Evolutionary conservation across 2,888 invertebrate genomes (phyloP), one percentile per base, ranked within the genome.

Genomic region (Caenorhabditis uteleia): DNA sequence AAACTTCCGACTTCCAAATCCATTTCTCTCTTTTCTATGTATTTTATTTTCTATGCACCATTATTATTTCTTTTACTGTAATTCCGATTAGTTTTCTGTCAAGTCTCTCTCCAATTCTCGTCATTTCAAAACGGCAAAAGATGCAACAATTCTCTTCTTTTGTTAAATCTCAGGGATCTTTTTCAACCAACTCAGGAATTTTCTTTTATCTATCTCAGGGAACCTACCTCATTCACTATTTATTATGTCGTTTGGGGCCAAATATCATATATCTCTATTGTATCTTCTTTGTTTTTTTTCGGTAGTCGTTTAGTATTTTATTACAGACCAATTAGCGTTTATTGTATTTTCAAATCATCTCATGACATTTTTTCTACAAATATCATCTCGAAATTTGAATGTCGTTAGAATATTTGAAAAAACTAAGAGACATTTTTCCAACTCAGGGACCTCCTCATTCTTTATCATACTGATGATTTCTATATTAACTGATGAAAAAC

Each of bases 191-290:
- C 70, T 70, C 70, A 70, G 70, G 70, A 59, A 66, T 56, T 48
- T 42, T 53, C 47, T 58, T 51, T n/a, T n/a, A n/a, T n/a, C n/a
- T 58, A 60, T 57, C 69, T 69, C 69, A 69, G 69, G 69, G 59
- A 68, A 61, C 60, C 39, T 49, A 61, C 60, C 59, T 59, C 59
- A 16, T 36, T 38, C 20, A 53, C 48, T 60, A 16, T n/a, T 14
- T 16, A 45, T 50, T 34, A 38, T 44, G 43, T 44, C 31, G 47
- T 48, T 53, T 48, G 48, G 53, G 53, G 47, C 48, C 57, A 49
- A 53, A 48, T 20, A 31, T 45, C 21, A n/a, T 49, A 57, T 45
- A 46, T 46, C 34, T n/a, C n/a, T n/a, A n/a, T n/a, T n/a, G 8
- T n/a, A 12, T 34, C 8, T 34, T 34, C 10, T 34, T n/a, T 34